phyloP scores from a whole-genome alignment of 2,797 vertebrate genomes.

The Alauda arvensis region DNA sequence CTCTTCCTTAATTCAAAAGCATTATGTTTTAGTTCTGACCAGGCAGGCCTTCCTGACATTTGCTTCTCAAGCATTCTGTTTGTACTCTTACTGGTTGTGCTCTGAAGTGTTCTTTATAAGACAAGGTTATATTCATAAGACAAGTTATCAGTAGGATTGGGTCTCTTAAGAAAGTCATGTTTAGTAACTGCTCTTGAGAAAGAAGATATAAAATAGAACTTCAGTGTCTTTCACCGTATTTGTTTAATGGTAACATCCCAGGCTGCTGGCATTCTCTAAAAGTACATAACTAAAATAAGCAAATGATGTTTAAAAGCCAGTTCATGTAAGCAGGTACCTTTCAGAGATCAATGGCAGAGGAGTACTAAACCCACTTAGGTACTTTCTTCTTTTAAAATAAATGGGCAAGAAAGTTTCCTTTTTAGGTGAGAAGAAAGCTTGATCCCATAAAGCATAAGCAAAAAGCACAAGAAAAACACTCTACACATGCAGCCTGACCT shows the following conservation, averaged over 20 bases:
- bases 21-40: background rate
- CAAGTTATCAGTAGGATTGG: background rate
- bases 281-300: background rate
- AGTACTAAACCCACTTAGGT: background rate
- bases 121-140: background rate
- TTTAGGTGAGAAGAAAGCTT: background rate
- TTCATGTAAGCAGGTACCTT: background rate
- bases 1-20: background rate
- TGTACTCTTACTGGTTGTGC: background rate
- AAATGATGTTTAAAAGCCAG: background rate
- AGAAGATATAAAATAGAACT: background rate
- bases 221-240: background rate
- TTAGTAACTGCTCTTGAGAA: background rate
- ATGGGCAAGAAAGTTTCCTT: background rate
- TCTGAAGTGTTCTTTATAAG: background rate
- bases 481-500: background rate
- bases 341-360: background rate
- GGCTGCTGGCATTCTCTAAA: background rate
- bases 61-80: background rate
- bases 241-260: background rate
- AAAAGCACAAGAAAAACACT: background rate
- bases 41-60: background rate
- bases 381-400: slow-evolving; percentile 2
- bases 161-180: background rate
- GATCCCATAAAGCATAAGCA: background rate